Percentiles rank a stretch among this genome's conserved stretches.
Evolutionary conservation across 1,140 invertebrate species (phyloP).

Genomic region (Heterodera schachtii): DNA sequence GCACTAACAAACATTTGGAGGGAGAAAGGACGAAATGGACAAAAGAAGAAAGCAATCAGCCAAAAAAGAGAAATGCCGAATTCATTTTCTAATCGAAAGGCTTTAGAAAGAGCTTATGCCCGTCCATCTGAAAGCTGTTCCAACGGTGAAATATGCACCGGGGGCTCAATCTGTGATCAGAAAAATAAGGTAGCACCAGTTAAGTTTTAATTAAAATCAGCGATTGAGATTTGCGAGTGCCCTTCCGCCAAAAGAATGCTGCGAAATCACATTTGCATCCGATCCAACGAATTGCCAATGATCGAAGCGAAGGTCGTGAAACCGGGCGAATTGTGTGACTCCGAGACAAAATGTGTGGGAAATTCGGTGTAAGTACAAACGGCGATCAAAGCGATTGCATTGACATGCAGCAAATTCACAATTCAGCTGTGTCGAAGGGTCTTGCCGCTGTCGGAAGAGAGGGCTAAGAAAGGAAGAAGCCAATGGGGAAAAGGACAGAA

Average conservation of each 20-base stretch:
- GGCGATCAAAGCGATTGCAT: not conserved
- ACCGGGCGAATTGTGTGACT: conserved; percentile 53
- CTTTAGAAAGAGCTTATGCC: conserved; percentile 47
- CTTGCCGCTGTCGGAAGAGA: conserved; percentile 50
- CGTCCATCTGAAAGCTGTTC: conserved; percentile 54
- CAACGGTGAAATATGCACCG: conserved; percentile 54
- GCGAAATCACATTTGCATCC: conserved; percentile 54
- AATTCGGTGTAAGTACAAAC: conserved; percentile 48
- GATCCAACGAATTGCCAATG: conserved; percentile 42
- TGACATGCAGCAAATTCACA: conserved; percentile 2
- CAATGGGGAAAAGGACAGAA: conserved; percentile 10
- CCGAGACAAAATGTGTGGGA: conserved; percentile 46
- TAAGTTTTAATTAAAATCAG: conserved; percentile 19
- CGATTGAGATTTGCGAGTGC: conserved; percentile 54
- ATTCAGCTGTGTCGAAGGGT: conserved; percentile 52
- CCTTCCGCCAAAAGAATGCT: conserved; percentile 54
- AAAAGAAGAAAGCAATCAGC: not conserved
- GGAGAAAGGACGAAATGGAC: not conserved
- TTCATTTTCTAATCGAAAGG: not conserved
- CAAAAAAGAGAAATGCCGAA: too few species aligned
- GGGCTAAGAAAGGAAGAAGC: conserved; percentile 34
- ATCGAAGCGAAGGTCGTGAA: conserved; percentile 26
- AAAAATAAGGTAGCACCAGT: conserved; percentile 20
- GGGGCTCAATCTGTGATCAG: conserved; percentile 51
- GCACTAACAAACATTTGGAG: not conserved